Percentiles rank a stretch among this genome's conserved stretches.
Evolutionary conservation across 2,888 invertebrate species (phyloP).

Genomic region (Tillus elongatus): DNA sequence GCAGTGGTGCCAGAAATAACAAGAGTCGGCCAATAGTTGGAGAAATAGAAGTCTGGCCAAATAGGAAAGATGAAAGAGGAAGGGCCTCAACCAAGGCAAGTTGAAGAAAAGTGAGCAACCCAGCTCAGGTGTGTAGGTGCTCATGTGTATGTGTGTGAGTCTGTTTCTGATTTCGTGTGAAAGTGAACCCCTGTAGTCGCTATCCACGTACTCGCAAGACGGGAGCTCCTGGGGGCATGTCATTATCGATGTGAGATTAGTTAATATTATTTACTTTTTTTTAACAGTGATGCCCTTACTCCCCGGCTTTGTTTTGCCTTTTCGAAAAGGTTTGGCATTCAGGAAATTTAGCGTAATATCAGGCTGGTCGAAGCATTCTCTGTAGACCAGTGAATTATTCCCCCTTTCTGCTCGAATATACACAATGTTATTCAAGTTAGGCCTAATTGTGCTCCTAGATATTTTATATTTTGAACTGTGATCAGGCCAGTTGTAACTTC

Average conservation of each 20-base stretch:
- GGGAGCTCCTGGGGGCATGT: slow-evolving; percentile 1
- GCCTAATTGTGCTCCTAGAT: background rate
- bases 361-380: slow-evolving; percentile 2
- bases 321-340: background rate
- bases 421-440: background rate
- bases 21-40: too few relatives aligned
- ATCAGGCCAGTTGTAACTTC: slow-evolving; percentile 1
- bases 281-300: background rate
- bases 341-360: background rate
- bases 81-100: too few relatives aligned
- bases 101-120: too few relatives aligned
- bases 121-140: too few relatives aligned
- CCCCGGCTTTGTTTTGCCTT: background rate
- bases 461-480: background rate
- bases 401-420: background rate
- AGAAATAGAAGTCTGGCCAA: too few relatives aligned
- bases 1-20: too few relatives aligned
- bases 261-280: background rate
- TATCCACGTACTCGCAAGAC: too few relatives aligned
- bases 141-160: too few relatives aligned
- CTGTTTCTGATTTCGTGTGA: too few relatives aligned
- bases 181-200: too few relatives aligned
- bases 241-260: background rate
- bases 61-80: too few relatives aligned
- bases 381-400: background rate